phyloP scores from a whole-genome alignment of 2,888 invertebrate species.

The Xanthia icteritia region DNA sequence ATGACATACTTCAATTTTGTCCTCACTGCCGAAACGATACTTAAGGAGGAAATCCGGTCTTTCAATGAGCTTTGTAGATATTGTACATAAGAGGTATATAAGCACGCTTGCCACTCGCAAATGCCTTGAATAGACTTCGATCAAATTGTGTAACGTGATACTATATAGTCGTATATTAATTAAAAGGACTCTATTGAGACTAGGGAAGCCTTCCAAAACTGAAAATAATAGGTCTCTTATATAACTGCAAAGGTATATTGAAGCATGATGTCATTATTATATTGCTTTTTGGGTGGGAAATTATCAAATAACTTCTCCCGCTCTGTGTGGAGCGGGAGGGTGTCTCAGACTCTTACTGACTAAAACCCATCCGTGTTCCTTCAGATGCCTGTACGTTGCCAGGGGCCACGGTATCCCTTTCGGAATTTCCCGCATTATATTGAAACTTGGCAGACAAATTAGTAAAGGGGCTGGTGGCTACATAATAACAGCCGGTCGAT shows the following conservation, averaged over 20 bases:
- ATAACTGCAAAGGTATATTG: background rate
- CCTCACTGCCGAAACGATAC: background rate
- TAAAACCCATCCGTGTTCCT: too few relatives aligned
- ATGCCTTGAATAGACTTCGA: background rate
- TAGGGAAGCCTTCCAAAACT: conserved; percentile 15
- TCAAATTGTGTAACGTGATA: background rate
- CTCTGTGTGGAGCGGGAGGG: too few relatives aligned
- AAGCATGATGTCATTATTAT: background rate
- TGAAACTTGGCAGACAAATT: background rate
- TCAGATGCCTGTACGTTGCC: too few relatives aligned
- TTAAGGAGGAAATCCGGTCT: conserved; percentile 6
- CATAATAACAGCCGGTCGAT: background rate
- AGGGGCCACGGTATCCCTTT: too few relatives aligned
- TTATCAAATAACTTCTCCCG: too few relatives aligned
- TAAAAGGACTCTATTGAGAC: background rate
- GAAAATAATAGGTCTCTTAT: background rate
- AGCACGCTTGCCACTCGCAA: background rate
- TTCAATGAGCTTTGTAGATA: conserved; percentile 1
- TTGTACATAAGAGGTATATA: background rate
- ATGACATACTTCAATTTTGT: background rate
- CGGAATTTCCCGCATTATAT: too few relatives aligned
- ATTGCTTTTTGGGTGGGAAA: too few relatives aligned
- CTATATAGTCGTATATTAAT: background rate
- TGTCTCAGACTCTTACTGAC: too few relatives aligned
- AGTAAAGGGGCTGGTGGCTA: background rate